phyloP scores from a whole-genome alignment of 2,797 vertebrate genomes.

The Acrossocheilus wenchowensis region DNA sequence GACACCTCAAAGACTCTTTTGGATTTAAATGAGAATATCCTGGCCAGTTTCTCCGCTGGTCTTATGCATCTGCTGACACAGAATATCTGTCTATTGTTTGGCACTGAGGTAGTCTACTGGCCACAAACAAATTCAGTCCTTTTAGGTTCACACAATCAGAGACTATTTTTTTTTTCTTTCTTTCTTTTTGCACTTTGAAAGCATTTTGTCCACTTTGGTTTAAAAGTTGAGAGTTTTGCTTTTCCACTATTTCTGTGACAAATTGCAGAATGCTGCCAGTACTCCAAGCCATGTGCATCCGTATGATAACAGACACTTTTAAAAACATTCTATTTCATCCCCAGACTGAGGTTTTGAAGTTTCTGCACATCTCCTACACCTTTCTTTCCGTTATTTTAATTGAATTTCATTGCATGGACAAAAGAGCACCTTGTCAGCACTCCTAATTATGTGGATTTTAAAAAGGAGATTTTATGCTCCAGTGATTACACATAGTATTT shows the following conservation, averaged over 20 bases:
- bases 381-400: slow-evolving; percentile 47
- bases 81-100: slow-evolving; percentile 18
- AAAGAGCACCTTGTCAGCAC: slow-evolving; percentile 50
- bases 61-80: slow-evolving; percentile 19
- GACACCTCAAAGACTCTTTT: slow-evolving; percentile 8
- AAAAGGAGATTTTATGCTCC: slow-evolving; percentile 9
- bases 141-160: slow-evolving; percentile 19
- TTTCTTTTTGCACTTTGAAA: slow-evolving; percentile 13
- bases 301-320: slow-evolving; percentile 60
- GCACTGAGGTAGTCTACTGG: background rate
- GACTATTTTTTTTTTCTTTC: background rate
- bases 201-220: slow-evolving; percentile 36
- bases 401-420: slow-evolving; percentile 55
- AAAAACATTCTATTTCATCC: slow-evolving; percentile 57
- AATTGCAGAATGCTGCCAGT: slow-evolving; percentile 54
- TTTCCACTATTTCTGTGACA: slow-evolving; percentile 57
- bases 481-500: slow-evolving; percentile 9
- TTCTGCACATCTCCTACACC: slow-evolving; percentile 42
- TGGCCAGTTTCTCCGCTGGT: background rate
- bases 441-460: slow-evolving; percentile 47
- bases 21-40: slow-evolving; percentile 6
- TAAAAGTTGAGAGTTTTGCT: slow-evolving; percentile 42
- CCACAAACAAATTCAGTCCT: slow-evolving; percentile 17
- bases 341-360: slow-evolving; percentile 48
- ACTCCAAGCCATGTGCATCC: slow-evolving; percentile 52